Evolutionary conservation across 2,888 invertebrate genomes (phyloP), one percentile per base, ranked within the genome.

Genomic region (Cybosia mesomella): DNA sequence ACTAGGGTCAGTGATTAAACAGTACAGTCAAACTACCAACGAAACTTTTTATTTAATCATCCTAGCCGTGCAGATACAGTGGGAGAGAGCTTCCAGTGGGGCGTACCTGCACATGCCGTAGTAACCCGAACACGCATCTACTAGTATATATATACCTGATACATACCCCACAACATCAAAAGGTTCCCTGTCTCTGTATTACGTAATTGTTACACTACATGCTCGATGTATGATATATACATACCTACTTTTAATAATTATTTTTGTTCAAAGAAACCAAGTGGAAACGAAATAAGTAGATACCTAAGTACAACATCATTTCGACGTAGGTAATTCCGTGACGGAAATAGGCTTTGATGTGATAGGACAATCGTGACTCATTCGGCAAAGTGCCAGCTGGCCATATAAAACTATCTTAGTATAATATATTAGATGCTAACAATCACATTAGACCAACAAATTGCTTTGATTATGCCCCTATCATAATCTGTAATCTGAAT

Each of bases 401-500:
- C 24, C 39, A n/a, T 18, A 49, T 49, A 49, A 49, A 49, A 28
- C 21, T 49, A 61, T 43, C n/a, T 57, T 28, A 28, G n/a, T 32
- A 10, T n/a, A 32, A 22, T 39, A 24, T 22, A 53, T 55, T 34
- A 49, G 61, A 49, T 34, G 49, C 22, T 65, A 43, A 57, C 49
- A 58, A 58, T 43, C 28, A 39, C 39, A 65, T 58, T 28, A 58
- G n/a, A 11, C 9, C 32, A 49, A 49, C 58, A 58, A 58, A 65
- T 58, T 21, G 22, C 13, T 21, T 24, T 22, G 49, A 58, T 65
- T 43, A 65, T 65, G 10, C 36, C 67, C 34, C 66, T 54, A 68
- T 67, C 67, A 74, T 63, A 36, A 64, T 60, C 62, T 59, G 15
- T 49, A 54, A 63, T 54, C 34, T 15, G 63, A 49, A 28, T 43